Evolutionary conservation across 1,140 invertebrate genomes (phyloP).

Genomic region (Cheumatopsyche charites): DNA sequence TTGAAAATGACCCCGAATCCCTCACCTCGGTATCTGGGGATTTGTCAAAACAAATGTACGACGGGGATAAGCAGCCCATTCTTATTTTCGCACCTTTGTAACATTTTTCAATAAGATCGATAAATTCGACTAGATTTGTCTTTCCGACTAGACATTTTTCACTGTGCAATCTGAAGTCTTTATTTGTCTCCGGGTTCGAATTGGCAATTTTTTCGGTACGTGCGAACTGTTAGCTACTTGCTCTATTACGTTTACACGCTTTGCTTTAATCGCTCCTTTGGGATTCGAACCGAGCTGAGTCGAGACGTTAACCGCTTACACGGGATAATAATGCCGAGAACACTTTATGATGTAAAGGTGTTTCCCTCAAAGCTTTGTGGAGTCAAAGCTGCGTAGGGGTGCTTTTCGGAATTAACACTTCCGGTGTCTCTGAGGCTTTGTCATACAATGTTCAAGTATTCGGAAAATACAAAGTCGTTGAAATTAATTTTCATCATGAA

Average conservation of each 20-base stretch:
- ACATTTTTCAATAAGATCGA: slow-evolving; percentile 33
- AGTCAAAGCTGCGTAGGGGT: too few species aligned
- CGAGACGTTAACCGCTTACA: slow-evolving; percentile 12
- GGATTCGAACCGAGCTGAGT: slow-evolving; percentile 8
- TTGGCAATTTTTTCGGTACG: slow-evolving; percentile 19
- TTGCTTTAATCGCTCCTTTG: slow-evolving; percentile 16
- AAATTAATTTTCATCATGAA: too few species aligned
- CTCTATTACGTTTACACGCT: slow-evolving; percentile 15
- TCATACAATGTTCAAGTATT: too few species aligned
- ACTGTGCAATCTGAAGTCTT: not conserved
- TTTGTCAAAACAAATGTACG: slow-evolving; percentile 47
- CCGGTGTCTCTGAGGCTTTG: too few species aligned
- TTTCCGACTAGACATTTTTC: too few species aligned
- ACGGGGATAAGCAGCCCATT: slow-evolving; percentile 34
- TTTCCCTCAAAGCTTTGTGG: too few species aligned
- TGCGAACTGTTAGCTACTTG: not conserved
- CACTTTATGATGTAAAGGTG: not conserved
- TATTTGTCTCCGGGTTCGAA: not conserved
- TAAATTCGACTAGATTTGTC: not conserved
- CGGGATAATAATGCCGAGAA: slow-evolving; percentile 14
- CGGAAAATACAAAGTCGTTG: too few species aligned
- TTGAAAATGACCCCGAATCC: slow-evolving; percentile 47
- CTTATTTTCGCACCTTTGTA: not conserved
- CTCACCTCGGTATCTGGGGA: slow-evolving; percentile 41
- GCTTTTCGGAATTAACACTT: too few species aligned